phyloP scores from a whole-genome alignment of 2,888 invertebrate genomes.

The Lithodes maja region DNA sequence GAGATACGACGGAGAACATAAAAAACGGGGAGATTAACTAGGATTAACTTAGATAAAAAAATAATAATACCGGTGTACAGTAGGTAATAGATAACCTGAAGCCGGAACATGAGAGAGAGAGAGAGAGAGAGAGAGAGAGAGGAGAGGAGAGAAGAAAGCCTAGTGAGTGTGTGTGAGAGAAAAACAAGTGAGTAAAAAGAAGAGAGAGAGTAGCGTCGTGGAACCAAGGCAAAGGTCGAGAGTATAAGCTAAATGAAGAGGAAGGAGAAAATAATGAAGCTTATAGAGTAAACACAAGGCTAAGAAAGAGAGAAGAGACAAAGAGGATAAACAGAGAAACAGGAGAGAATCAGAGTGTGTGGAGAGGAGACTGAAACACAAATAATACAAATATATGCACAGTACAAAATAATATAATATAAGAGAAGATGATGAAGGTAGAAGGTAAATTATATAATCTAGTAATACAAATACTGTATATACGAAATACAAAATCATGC shows the following conservation, averaged over 20 bases:
- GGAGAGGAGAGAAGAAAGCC: background rate
- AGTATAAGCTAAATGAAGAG: background rate
- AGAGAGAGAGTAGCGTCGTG: background rate
- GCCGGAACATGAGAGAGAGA: background rate
- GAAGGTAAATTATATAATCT: too few relatives aligned
- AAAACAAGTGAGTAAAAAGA: background rate
- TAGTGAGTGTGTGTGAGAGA: background rate
- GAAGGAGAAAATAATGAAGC: background rate
- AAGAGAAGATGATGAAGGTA: too few relatives aligned
- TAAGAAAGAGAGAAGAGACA: background rate
- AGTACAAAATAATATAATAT: too few relatives aligned
- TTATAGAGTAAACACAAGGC: background rate
- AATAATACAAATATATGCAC: too few relatives aligned
- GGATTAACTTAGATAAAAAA: too few relatives aligned
- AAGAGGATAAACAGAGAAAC: background rate
- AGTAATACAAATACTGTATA: too few relatives aligned
- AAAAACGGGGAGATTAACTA: too few relatives aligned
- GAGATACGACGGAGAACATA: too few relatives aligned
- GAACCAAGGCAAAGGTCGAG: too few relatives aligned
- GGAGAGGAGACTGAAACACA: background rate
- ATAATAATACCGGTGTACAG: too few relatives aligned
- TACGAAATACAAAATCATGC: too few relatives aligned
- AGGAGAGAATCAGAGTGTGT: background rate
- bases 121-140: conserved; percentile 20
- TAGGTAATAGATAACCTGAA: too few relatives aligned